Evolutionary conservation across 2,888 invertebrate genomes (phyloP), one percentile per base, ranked within the genome.

Genomic region (Metacarcinus magister): DNA sequence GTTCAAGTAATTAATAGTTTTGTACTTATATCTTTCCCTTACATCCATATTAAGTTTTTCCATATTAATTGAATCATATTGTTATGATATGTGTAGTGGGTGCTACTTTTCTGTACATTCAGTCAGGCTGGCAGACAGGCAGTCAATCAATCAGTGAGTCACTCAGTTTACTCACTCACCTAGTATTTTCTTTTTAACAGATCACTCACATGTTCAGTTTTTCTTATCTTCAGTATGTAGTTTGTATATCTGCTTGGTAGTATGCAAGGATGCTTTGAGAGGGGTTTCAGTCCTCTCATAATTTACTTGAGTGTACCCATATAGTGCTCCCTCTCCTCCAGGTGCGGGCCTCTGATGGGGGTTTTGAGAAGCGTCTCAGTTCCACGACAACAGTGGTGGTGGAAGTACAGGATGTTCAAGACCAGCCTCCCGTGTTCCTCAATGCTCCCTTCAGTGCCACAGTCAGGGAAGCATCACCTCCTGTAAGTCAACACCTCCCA

Each of bases 401-500:
- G 0, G 98, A 98, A 87, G 98, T 99, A 8, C 98, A 98, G 96
- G 99, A 99, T 97, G 98, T 99, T 0, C 99, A 98, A 97, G 99
- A 99, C 97, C 99, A 99, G 97, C 98, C 98, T 10, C 99, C 99
- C 0, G 98, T 98, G n/a, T 99, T 99, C 97, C 97, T 98, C 0
- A 98, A 98, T 97, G 98, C 98, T 0, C 99, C 99, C 0, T 99
- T 98, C 97, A 98, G 98, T 5, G 98, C 98, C 0, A 98, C 98
- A 0, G 98, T 99, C 0, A 98, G 98, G 4, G 99, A 99, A 97
- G 98, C 98, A 97, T 98, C 98, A 0, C 98, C 98, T 0, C 98
- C 98, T 96, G 98, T 98, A 97, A 97, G 97, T 94, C 8, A 54
- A 8, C 54, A 13, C 16, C 54, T 16, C 3, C 54, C 54, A 48